Conservation (phyloP, 2,888 invertebrate genomes). For the Adineta ricciae region DNA sequence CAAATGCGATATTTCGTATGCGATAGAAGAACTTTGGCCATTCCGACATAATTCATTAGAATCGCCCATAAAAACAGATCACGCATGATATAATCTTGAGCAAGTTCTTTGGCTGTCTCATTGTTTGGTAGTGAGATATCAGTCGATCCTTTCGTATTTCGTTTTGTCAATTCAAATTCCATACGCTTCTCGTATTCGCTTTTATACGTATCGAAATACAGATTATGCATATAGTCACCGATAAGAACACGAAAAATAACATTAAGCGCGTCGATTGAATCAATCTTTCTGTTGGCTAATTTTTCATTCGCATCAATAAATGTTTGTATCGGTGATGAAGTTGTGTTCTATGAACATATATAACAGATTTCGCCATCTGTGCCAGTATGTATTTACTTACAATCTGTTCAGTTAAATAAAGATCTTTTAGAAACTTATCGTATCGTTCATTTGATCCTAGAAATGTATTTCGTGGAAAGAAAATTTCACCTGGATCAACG, state of each 20-base stretch:
- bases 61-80: background rate
- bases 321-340: background rate
- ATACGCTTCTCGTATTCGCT: background rate
- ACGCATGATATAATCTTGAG: background rate
- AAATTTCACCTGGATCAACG: background rate
- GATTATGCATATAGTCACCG: background rate
- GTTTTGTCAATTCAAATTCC: background rate
- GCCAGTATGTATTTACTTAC: background rate
- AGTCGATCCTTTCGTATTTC: no score
- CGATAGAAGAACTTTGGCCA: background rate
- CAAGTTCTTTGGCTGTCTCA: background rate
- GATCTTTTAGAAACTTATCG: background rate
- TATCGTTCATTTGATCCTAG: background rate
- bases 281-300: background rate
- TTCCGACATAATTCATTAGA: background rate
- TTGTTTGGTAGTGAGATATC: background rate
- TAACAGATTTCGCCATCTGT: no score
- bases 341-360: background rate
- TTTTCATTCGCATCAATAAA: background rate
- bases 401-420: background rate
- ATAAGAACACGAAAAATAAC: background rate
- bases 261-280: background rate
- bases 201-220: background rate
- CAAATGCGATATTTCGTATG: background rate
- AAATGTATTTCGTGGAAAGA: background rate